Evolutionary conservation across 37 sponge, comb jelly and placozoan genomes (phyloP), one percentile per base, ranked within the genome.

Genomic region (Amphimedon queenslandica): DNA sequence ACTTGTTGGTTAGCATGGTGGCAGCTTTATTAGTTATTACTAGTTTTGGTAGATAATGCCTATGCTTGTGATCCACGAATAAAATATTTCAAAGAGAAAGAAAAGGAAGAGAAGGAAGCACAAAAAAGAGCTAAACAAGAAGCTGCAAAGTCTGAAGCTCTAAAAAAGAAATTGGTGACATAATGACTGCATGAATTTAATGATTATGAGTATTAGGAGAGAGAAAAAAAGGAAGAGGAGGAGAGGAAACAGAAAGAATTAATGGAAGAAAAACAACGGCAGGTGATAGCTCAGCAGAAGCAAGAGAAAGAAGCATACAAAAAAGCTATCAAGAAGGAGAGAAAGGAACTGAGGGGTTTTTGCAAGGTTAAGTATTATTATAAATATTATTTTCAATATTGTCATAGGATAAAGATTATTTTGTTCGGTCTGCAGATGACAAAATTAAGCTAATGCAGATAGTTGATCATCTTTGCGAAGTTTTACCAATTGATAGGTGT

Each of bases 11-110:
- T 67, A 63, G 77, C 4, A 69, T 5, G 55, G 61, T 3, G n/a
- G 32, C 20, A 4, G 25, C 13, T n/a, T 16, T 63, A 1, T 2
- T 24, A 16, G 27, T 13, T 55, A 13, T 53, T 53, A 20, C 55
- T 53, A 16, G 20, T 20, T 20, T 16, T 42, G 25, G 16, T 67
- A 82, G 93, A 98, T 47, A 89, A 86, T 77, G 89, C 93, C 0
- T 94, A 93, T 66, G 67, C 76, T 11, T 86, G 90, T 86, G 99
- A 98, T 70, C 93, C 93, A 4, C 64, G 99, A 56, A 80, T 98
- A 5, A 86, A 77, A 72, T 73, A 75, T 34, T 88, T 81, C 67
- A 92, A 89, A 42, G 95, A 92, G 47, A 82, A 86, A 30, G 87
- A 83, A 73, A 88, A 87, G 55, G 69, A 82, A 41, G 63, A 80